Conservation (phyloP, 2,113 vertebrate species). For the Pedetes capensis region DNA sequence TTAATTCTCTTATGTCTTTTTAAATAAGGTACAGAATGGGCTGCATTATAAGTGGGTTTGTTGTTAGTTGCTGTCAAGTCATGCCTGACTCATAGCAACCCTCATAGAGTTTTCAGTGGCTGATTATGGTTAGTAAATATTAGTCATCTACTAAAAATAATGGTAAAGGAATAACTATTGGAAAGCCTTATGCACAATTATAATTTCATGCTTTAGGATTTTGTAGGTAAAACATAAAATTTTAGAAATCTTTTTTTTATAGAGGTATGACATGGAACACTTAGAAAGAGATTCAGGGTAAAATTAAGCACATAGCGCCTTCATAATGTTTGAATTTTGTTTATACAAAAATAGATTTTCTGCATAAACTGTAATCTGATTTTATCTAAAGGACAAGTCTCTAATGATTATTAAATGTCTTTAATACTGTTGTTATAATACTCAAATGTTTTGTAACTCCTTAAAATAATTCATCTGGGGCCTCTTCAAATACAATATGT, state of each 20-base stretch:
- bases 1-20: constrained; percentile 82
- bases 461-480: constrained; percentile 21
- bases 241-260: constrained; percentile 71
- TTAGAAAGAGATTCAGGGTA: constrained; percentile 56
- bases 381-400: background rate
- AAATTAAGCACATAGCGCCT: constrained; percentile 23
- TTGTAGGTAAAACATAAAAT: constrained; percentile 60
- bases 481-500: constrained; percentile 32
- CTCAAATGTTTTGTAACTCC: background rate
- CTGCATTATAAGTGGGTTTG: too few species aligned
- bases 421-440: background rate
- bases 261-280: constrained; percentile 51
- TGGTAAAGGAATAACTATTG: constrained; percentile 75
- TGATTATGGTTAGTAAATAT: too few species aligned
- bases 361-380: background rate
- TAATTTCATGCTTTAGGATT: constrained; percentile 71
- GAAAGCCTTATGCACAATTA: constrained; percentile 65
- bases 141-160: constrained; percentile 82
- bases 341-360: constrained; percentile 32
- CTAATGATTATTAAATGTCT: constrained; percentile 3
- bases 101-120: too few species aligned
- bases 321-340: constrained; percentile 30
- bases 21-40: constrained; percentile 84
- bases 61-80: too few species aligned
- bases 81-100: too few species aligned